Evolutionary conservation across 2,113 vertebrate species (phyloP), one percentile per base, ranked within the genome.

Genomic region (Atrichornis clamosus): DNA sequence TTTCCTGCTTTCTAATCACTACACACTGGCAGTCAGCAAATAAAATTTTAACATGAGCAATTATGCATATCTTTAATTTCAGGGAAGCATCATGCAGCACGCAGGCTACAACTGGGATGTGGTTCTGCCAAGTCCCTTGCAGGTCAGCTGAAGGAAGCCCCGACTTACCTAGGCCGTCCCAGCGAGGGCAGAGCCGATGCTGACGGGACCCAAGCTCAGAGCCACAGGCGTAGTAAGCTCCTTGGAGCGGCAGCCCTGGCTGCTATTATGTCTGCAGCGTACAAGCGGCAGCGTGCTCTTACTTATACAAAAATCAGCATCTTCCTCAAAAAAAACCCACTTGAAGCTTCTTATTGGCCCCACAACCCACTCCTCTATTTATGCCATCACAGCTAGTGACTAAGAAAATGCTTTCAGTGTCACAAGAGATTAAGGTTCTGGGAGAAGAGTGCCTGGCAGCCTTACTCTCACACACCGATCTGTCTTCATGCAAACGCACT

Each of bases 361-460:
- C 16, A 28, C 90, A 89, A 87, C 75, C 80, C 64, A 41, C 30
- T 93, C 52, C 47, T 80, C 67, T 80, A 28, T 30, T 86, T 58
- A 68, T 26, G 76, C 84, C 23, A 52, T 49, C 50, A 44, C 77
- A 74, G 70, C 42, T 19, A 75, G 84, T n/a, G 94, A 77, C 84
- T 73, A 67, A 53, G 53, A 81, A 76, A 73, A 94, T 64, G 93
- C 78, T 91, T 79, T 95, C 42, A 81, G 82, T 81, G 80, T 59
- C 89, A 93, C 52, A 47, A 58, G 75, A 87, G 84, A 96, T 65
- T 52, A 93, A 90, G 83, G 81, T 69, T 90, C 64, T 35, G 77
- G 46, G 47, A 92, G 60, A 24, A 89, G 80, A 83, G 84, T 2
- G 82, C 89, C 91, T 53, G 52, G 80, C 72, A 93, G 83, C 91